Conservation (phyloP, 2,113 vertebrate genomes). For the Dipodomys merriami region DNA sequence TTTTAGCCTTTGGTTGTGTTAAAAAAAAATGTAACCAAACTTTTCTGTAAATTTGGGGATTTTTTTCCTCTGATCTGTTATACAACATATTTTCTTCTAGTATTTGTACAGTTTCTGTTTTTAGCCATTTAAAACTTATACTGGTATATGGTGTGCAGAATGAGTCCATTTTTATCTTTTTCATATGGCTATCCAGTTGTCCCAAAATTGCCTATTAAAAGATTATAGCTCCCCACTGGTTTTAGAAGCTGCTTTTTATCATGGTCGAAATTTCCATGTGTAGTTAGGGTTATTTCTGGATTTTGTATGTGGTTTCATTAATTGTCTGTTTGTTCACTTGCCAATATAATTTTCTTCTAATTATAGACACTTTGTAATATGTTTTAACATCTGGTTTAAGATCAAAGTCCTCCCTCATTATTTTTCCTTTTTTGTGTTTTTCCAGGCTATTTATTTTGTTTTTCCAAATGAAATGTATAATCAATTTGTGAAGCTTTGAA, state of each 20-base stretch:
- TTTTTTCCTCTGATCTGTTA: slow-evolving; percentile 1
- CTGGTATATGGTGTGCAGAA: not conserved
- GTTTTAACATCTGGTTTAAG: slow-evolving; percentile 68
- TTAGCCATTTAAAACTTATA: slow-evolving; percentile 29
- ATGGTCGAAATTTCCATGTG: slow-evolving; percentile 31
- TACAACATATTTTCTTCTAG: not conserved
- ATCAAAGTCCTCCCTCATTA: not conserved
- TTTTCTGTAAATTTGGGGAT: not conserved
- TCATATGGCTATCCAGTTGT: not conserved
- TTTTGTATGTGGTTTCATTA: slow-evolving; percentile 55
- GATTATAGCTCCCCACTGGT: not conserved
- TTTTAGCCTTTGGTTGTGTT: not conserved
- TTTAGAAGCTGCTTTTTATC: slow-evolving; percentile 40
- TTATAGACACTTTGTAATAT: slow-evolving; percentile 61
- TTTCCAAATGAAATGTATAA: slow-evolving; percentile 60
- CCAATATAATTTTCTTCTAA: slow-evolving; percentile 65
- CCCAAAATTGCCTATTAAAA: not conserved
- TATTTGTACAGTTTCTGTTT: not conserved
- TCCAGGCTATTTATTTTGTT: slow-evolving; percentile 46
- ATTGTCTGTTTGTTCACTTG: slow-evolving; percentile 56
- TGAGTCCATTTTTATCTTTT: slow-evolving; percentile 35
- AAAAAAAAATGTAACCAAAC: not conserved
- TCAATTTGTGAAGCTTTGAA: slow-evolving; percentile 48
- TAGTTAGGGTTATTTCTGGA: slow-evolving; percentile 63
- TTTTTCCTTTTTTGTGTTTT: slow-evolving; percentile 62